Base-by-base conservation (phyloP, 2,888 invertebrate species). In the Melinaea marsaeus region DNA sequence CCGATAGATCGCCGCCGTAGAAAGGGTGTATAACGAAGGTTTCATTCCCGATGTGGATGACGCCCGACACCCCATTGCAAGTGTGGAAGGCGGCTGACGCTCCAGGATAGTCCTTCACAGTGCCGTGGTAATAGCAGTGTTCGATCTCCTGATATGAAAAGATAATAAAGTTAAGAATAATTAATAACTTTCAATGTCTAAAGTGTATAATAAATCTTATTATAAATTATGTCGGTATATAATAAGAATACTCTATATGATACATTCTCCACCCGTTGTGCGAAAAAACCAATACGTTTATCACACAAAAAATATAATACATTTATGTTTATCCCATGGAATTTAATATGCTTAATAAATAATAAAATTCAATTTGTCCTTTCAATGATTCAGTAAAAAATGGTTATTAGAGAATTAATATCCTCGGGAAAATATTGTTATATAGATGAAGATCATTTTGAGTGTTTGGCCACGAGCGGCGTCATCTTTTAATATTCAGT, bases 41-140 rank as follows among this genome's bases (percentile, higher is more conserved):
- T 89, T 98, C 98, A 92, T 99, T 99, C 82, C 98, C 97, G 79
- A 98, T 95, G 90, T 99, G 98, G 78, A 99, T 98, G 78, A 99
- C 97, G 32, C 98, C 99, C 77, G 98, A 97, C 76, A 99, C 96
- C 60, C 99, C 99, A 88, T 98, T 97, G 92, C 99, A 99, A 61
- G 99, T 99, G 90, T 98, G 97, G 91, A 99, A 96, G 74, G 99
- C 98, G 34, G 98, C 99, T 71, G 96, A 96, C 33, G 98, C 98
- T 71, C 97, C 98, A 6, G 98, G 97, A 90, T 98, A 97, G 91
- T 98, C 98, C 86, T 97, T 98, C 64, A 99, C 98, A 3, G 96
- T 96, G 67, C 99, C 99, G 87, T 99, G 99, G 89, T 99, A 99
- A 92, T 98, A 99, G 87, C 99, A 99, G 91, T 99, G 98, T 88